Evolutionary conservation across 1,140 invertebrate species (phyloP).

Genomic region (Leptinotarsa texana): DNA sequence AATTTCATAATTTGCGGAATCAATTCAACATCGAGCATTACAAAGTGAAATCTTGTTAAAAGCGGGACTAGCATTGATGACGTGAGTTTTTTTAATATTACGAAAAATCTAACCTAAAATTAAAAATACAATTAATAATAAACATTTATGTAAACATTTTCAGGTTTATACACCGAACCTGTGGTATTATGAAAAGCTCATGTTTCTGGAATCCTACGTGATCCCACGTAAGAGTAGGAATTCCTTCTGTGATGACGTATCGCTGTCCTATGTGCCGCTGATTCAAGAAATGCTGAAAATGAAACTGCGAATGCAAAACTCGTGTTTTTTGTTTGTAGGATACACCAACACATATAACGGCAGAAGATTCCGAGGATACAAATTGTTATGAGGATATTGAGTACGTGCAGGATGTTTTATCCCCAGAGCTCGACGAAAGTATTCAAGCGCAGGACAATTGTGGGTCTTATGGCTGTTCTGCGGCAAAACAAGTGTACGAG

Average conservation of each 20-base stretch:
- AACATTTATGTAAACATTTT: not conserved
- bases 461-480: not conserved
- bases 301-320: conserved; percentile 12
- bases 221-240: no score
- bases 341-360: not conserved
- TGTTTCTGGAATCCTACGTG: no score
- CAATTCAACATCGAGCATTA: no score
- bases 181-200: no score
- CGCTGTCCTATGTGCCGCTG: not conserved
- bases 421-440: not conserved
- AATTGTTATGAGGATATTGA: not conserved
- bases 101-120: no score
- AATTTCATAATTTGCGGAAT: no score
- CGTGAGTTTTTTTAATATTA: no score
- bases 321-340: not conserved
- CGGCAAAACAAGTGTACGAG: not conserved
- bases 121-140: no score
- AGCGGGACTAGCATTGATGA: no score
- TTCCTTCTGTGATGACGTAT: not conserved
- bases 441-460: not conserved
- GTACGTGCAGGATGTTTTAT: not conserved
- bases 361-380: not conserved
- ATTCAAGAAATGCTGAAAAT: not conserved
- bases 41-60: no score
- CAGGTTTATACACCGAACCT: no score